Conservation (phyloP, 2,888 invertebrate species). For the Tridacna crocea region DNA sequence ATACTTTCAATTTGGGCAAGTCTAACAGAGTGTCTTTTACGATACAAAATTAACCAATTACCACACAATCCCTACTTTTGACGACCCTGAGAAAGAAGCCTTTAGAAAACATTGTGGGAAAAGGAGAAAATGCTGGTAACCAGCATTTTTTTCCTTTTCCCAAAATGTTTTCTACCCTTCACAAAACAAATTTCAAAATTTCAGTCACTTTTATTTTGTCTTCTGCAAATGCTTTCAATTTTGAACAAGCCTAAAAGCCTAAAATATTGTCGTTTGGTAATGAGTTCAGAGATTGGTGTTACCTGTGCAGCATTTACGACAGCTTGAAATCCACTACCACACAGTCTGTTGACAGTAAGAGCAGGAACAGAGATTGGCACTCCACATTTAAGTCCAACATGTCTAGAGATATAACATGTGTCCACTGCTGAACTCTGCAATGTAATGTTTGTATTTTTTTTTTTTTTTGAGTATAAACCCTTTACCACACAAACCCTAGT, state of each 20-base stretch:
- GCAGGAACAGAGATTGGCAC: constrained; percentile 92
- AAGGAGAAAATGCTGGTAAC: constrained; percentile 1
- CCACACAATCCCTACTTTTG: too few species aligned
- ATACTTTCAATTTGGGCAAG: too few species aligned
- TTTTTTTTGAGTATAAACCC: too few species aligned
- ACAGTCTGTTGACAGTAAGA: constrained; percentile 94
- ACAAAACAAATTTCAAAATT: too few species aligned
- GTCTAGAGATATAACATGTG: constrained; percentile 92
- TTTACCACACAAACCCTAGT: not conserved
- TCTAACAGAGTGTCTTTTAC: too few species aligned
- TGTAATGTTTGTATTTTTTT: not conserved
- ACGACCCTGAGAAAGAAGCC: too few species aligned
- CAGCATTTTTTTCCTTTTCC: constrained; percentile 16
- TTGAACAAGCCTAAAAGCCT: too few species aligned
- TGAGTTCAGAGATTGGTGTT: constrained; percentile 58
- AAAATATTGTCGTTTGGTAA: not conserved
- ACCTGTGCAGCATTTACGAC: constrained; percentile 96
- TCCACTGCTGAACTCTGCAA: constrained; percentile 86
- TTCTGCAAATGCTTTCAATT: too few species aligned
- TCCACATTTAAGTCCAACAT: constrained; percentile 93
- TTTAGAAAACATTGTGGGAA: constrained; percentile 2
- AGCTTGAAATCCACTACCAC: constrained; percentile 99
- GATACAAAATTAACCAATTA: too few species aligned
- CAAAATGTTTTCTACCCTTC: not conserved
- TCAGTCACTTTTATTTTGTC: too few species aligned